A percentile compares a stretch with the other conserved stretches of the same genome.
phyloP scores from a whole-genome alignment of 30 jellyfish, hydroid and myxozoan species.

The Chrysaora quinquecirrha region DNA sequence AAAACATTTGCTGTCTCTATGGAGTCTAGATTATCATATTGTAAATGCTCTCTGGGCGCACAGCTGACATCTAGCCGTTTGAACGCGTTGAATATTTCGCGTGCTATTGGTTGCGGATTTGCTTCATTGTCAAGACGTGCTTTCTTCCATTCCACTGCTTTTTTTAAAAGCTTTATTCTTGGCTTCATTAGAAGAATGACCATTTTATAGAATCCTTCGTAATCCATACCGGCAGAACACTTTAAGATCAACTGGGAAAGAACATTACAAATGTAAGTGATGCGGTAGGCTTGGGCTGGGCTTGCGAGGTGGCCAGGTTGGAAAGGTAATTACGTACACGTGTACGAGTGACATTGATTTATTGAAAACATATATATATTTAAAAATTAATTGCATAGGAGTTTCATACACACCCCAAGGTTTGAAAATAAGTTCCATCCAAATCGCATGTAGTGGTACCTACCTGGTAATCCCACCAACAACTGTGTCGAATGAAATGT shows the following conservation, averaged over 20 bases:
- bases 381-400: no score
- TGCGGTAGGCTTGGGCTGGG: no score
- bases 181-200: constrained; percentile 36
- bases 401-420: no score
- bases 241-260: constrained; percentile 40
- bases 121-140: not conserved
- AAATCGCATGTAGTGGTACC: no score
- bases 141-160: not conserved
- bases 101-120: not conserved
- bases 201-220: constrained; percentile 49
- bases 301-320: no score
- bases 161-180: constrained; percentile 12
- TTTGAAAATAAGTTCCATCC: no score
- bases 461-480: no score
- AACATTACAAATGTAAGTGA: no score
- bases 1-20: not conserved
- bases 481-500: no score
- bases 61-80: constrained; percentile 35
- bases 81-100: not conserved
- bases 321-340: no score
- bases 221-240: constrained; percentile 74
- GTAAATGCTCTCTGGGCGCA: constrained; percentile 49
- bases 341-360: no score
- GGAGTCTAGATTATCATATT: constrained; percentile 2
- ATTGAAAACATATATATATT: no score